These are phyloP conservation scores for Chamaea fasciata DNA, from an alignment of 2,113 vertebrate species.

Conservation along the genomic window DNA sequence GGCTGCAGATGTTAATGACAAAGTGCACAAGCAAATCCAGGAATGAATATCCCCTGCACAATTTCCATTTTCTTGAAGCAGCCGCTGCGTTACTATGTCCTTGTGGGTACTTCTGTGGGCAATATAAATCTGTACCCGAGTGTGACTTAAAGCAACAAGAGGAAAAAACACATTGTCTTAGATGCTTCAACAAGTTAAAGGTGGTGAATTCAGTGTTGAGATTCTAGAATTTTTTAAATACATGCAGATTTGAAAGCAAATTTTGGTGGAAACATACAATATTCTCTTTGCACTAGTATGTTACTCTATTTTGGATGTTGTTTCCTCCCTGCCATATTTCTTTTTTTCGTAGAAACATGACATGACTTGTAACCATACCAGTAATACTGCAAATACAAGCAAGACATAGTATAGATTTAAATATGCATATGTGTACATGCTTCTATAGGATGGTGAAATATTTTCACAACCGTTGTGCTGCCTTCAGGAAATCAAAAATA, in stretches of 20 bases:
- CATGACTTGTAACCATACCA: background rate
- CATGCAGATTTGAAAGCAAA: background rate
- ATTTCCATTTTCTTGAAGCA: background rate
- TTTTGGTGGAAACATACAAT: background rate
- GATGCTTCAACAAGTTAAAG: background rate
- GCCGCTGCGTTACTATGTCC: background rate
- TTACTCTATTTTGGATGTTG: background rate
- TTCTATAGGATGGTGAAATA: background rate
- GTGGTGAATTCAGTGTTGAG: background rate
- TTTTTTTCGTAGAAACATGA: background rate
- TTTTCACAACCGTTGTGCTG: background rate
- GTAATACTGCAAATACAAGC: background rate
- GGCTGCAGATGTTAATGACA: background rate
- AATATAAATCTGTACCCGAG: background rate
- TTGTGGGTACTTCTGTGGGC: background rate
- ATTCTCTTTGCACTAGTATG: background rate
- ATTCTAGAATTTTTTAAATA: background rate
- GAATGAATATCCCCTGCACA: background rate
- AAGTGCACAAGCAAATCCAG: background rate
- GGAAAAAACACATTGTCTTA: background rate
- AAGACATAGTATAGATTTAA: background rate
- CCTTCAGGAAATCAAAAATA: background rate
- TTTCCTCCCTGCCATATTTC: accelerated
- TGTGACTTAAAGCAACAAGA: background rate
- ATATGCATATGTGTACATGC: background rate